Percentiles rank a stretch among this genome's conserved stretches.
Conservation (phyloP, 23 tunicate genomes). For the Halocynthia roretzi region DNA sequence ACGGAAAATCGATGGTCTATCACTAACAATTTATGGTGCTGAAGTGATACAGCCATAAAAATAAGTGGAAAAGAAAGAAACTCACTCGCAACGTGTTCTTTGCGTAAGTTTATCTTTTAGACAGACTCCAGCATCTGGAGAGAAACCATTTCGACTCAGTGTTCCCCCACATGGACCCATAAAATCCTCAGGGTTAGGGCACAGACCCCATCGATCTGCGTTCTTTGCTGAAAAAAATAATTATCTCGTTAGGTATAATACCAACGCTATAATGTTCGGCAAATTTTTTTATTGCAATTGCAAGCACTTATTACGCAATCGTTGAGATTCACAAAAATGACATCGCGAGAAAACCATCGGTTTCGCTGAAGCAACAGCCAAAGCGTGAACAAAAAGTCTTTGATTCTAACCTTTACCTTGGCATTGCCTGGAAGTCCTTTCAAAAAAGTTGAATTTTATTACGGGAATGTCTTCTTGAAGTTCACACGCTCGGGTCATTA, state of each 20-base stretch:
- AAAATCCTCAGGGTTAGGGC: slow-evolving; percentile 26
- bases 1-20: too few relatives aligned
- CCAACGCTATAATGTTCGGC: too few relatives aligned
- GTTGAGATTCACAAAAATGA: too few relatives aligned
- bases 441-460: slow-evolving; percentile 8
- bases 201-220: slow-evolving; percentile 1
- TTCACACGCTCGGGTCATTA: slow-evolving; percentile 56
- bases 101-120: background rate
- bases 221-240: slow-evolving; percentile 4
- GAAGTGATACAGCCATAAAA: too few relatives aligned
- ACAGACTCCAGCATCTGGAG: slow-evolving; percentile 35
- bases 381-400: background rate
- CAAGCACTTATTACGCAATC: too few relatives aligned
- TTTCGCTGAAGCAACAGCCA: slow-evolving; percentile 5
- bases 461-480: slow-evolving; percentile 48
- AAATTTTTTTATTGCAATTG: too few relatives aligned
- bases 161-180: slow-evolving; percentile 53
- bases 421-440: slow-evolving; percentile 2
- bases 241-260: background rate
- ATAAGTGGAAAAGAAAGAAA: background rate
- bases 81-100: slow-evolving; percentile 32
- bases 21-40: too few relatives aligned
- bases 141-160: slow-evolving; percentile 1
- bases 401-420: slow-evolving; percentile 23
- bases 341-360: background rate